Base-by-base conservation (phyloP, 1,140 invertebrate species). In the Tribolium castaneum region DNA sequence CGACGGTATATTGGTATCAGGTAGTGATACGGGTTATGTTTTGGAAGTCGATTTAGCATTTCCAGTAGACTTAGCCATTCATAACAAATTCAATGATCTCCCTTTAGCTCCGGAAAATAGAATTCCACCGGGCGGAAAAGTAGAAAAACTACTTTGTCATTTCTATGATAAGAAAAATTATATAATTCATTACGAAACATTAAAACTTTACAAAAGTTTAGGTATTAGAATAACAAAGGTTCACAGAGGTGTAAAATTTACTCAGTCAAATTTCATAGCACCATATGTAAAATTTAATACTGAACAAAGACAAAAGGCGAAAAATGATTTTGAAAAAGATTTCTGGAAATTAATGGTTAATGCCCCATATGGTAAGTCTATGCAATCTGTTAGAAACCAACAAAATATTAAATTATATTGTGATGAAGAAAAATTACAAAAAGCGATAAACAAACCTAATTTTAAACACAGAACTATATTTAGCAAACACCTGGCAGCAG, bases 61-160 rank as follows among this genome's bases (percentile, higher is more conserved):
- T 45, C 52, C 74, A 62, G 30, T 39, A 62, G 54, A 75, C 52
- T 62, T 76, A 34, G 22, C 50, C 45, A 34, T 76, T 62, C 74
- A 62, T 54, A 45, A 19, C 16, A 19, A 19, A 19, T 19, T 19
- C 16, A 19, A 19, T 19, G 16, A 19, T 19, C 16, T 19, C 16
- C 16, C 16, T 19, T 19, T 19, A 19, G 16, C 59, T 50, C 75
- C 35, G 59, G 39, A 76, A 62, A 76, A 76, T 70, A 30, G 49
- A 76, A 76, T 70, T 76, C 39, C 59, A 50, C 39, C 56, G 59
- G 59, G 39, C 22, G 59, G 14, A 70, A 76, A 76, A 76, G 22
- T 70, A 70, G 75, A 76, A 70, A 76, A 70, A 70, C 39, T 75
- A 25, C 72, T 75, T 75, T 75, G 72, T 75, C 72, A 51, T 75